Conservation (phyloP, 2,113 vertebrate genomes). For the Piaya cayana region DNA sequence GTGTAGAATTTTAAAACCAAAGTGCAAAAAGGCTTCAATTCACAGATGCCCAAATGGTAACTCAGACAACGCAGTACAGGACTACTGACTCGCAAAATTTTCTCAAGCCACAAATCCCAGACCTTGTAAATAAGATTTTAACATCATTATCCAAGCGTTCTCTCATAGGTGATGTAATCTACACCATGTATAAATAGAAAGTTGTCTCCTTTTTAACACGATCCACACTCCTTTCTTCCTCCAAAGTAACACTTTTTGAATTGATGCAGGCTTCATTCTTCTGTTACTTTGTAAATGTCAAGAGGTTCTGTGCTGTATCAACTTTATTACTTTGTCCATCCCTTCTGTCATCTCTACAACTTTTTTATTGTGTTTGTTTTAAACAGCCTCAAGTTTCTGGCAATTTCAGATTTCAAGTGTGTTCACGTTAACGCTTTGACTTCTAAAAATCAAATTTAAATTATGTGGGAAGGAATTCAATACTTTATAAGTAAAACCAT, state of each 20-base stretch:
- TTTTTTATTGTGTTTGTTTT: background rate
- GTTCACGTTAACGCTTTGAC: background rate
- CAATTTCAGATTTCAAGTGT: background rate
- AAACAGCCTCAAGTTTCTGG: background rate
- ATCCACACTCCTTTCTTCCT: background rate
- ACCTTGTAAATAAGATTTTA: background rate
- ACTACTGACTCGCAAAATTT: background rate
- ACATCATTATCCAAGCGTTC: background rate
- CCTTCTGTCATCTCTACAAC: background rate
- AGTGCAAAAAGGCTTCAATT: background rate
- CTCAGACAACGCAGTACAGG: background rate
- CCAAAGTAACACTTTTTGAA: background rate
- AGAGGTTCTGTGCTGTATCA: background rate
- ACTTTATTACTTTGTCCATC: background rate
- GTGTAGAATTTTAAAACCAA: background rate
- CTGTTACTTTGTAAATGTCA: constrained; percentile 4
- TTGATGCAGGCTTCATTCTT: background rate
- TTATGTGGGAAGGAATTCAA: background rate
- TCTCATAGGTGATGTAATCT: background rate
- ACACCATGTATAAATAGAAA: background rate
- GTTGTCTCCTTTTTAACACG: background rate
- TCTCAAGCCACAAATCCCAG: background rate
- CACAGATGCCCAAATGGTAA: background rate
- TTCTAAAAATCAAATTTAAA: background rate
- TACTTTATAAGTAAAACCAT: background rate